Conservation (phyloP, 2,797 vertebrate species). For the Lophotriccus pileatus region DNA sequence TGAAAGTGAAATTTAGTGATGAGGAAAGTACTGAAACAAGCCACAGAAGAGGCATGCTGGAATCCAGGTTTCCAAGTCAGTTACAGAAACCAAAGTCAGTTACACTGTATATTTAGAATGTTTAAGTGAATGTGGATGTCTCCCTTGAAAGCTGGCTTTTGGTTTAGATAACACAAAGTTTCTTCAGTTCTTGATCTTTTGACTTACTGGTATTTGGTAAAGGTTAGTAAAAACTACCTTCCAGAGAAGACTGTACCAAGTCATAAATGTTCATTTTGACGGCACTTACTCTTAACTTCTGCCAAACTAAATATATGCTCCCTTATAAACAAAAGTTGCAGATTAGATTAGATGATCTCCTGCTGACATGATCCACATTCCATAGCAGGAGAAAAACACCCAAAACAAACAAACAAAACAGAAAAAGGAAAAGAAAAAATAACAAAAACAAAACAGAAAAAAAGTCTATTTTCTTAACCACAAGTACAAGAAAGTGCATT, state of each 20-base stretch:
- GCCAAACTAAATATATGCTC: constrained; percentile 24
- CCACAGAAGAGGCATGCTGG: neutral
- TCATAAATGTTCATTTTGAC: neutral
- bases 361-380: neutral
- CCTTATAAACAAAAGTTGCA: neutral
- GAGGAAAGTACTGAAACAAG: neutral
- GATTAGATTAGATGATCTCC: neutral
- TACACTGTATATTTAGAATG: neutral
- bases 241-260: neutral
- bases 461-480: neutral
- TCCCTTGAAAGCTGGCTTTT: neutral
- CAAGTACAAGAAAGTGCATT: neutral
- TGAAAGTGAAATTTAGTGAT: neutral
- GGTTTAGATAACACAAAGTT: neutral
- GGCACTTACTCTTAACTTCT: neutral
- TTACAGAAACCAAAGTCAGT: neutral
- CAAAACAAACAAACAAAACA: neutral
- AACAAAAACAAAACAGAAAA: neutral
- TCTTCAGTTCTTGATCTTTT: neutral
- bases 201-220: neutral
- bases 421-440: neutral
- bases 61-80: neutral
- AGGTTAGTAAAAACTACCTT: neutral
- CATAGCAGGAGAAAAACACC: neutral
- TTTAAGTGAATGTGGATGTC: neutral